Evolutionary conservation across 2,888 invertebrate species (phyloP), one percentile per base, ranked within the genome.

Genomic region (Agonum fuliginosum): DNA sequence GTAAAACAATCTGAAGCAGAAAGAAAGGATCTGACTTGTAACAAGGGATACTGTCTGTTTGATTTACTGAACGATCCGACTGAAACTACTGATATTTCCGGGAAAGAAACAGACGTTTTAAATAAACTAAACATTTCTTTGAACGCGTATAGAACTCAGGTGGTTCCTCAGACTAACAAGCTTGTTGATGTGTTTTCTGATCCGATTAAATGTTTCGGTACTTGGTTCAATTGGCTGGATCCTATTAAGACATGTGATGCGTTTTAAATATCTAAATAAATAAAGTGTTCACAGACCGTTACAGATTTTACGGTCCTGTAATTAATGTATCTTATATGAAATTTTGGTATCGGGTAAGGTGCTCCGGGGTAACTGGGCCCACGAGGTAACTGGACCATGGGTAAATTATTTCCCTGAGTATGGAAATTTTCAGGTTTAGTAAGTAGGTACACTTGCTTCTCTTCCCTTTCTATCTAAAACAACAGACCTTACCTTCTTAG

Each of bases 181-280:
- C 58, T 22, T n/a, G 67, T 65, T 1, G 79, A 79, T 70, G 34
- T 65, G 0, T 43, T 43, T 17, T 76, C 80, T 0, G 65, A 78
- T 69, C 80, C 80, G 1, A 19, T 14, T 1, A 58, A 69, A 6
- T 75, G 79, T 19, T 51, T 71, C 37, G 62, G 74, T 17, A 75
- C 79, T 43, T 80, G 80, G 80, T 54, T 73, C 8, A 72, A 70
- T 37, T 80, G 80, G 80, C 37, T 74, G 17, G 80, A 80, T 67
- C 73, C 73, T 1, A 24, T 41, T 12, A 5, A 34, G 5, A 73
- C 58, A 73, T 73, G 73, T 24, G 48, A 37, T n/a, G n/a, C n/a
- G n/a, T n/a, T n/a, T n/a, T n/a, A n/a, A n/a, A n/a, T n/a, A n/a
- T n/a, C n/a, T n/a, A n/a, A n/a, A n/a, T n/a, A n/a, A n/a, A n/a